phyloP scores from a whole-genome alignment of 1,140 invertebrate genomes.

The Drosophila bocqueti region DNA sequence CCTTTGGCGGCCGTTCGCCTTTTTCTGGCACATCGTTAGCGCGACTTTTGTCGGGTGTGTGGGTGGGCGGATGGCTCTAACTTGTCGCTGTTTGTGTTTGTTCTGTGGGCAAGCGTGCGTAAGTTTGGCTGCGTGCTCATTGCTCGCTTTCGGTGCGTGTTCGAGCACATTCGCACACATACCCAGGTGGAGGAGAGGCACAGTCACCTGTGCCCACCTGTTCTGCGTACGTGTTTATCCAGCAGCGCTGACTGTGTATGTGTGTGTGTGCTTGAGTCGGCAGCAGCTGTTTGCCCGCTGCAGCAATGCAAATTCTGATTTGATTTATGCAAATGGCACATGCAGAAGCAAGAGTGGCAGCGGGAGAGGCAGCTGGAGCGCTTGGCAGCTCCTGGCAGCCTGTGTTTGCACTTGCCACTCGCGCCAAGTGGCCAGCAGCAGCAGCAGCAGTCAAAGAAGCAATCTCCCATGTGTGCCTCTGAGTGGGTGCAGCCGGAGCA shows the following conservation, averaged over 20 bases:
- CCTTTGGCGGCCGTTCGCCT: constrained; percentile 6
- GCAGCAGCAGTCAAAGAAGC: constrained; percentile 60
- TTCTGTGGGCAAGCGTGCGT: constrained; percentile 49
- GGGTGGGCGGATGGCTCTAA: constrained; percentile 12
- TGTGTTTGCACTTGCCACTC: constrained; percentile 58
- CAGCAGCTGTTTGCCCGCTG: constrained; percentile 31
- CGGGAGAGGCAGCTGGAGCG: constrained; percentile 2
- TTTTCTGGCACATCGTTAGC: constrained; percentile 32
- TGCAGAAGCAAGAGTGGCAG: constrained; percentile 31
- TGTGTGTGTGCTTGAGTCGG: constrained; percentile 15
- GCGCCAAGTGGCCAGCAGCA: constrained; percentile 56
- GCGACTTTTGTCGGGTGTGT: constrained; percentile 47
- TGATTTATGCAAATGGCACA: constrained; percentile 81
- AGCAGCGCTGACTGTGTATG: constrained; percentile 1
- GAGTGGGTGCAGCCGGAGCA: not conserved
- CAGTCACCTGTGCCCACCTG: constrained; percentile 4
- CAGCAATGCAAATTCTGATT: constrained; percentile 80
- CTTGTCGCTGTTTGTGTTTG: constrained; percentile 26
- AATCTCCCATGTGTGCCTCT: constrained; percentile 40
- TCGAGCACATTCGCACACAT: constrained; percentile 30
- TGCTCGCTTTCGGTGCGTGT: constrained; percentile 54
- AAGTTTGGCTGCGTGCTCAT: constrained; percentile 70
- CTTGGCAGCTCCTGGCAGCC: constrained; percentile 32
- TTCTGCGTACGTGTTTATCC: constrained; percentile 40
- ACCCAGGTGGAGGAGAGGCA: not conserved